Base-by-base conservation (phyloP, 2,113 vertebrate species). In the Turnix velox region DNA sequence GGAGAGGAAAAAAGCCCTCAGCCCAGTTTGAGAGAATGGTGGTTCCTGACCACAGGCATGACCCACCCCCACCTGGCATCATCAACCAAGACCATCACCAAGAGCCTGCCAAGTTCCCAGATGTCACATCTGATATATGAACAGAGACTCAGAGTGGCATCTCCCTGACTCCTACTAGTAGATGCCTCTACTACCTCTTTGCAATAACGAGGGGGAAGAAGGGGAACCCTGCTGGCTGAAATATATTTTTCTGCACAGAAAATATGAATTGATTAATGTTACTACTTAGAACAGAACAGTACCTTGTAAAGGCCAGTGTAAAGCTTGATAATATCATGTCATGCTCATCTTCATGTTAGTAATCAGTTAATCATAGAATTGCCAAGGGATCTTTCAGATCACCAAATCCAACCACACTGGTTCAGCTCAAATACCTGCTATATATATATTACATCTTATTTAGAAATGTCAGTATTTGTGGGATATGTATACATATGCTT, bases 151-250 rank as follows among this genome's bases (percentile, higher is more conserved):
- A 28, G 49, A 84, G 30, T 1, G 20, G 22, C 40, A 88, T 43
- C 22, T 45, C 43, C 42, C 55, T 63, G 22, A 14, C 67, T 82
- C 30, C 31, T 40, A 31, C 31, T 40, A 31, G 59, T 7, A 48
- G 2, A 17, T 18, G 14, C 8, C 39, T 39, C 16, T 17, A n/a
- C 27, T 24, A 12, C 27, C 45, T 48, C 28, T 42, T 5, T 77
- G 18, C n/a, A 74, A 3, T 33, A 45, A 67, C 2, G 7, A 4
- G 18, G 24, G 1, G 15, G 1, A 1, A 6, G 39, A 39, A 7
- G n/a, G n/a, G n/a, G n/a, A n/a, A n/a, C n/a, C n/a, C n/a, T n/a
- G n/a, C n/a, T n/a, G 13, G 15, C 15, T 52, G 33, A 71, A 73
- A 72, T 30, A 11, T 31, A 3, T 51, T 73, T 80, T 73, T 19